Base-by-base conservation (phyloP, 2,797 vertebrate species). In the Coendou prehensilis region DNA sequence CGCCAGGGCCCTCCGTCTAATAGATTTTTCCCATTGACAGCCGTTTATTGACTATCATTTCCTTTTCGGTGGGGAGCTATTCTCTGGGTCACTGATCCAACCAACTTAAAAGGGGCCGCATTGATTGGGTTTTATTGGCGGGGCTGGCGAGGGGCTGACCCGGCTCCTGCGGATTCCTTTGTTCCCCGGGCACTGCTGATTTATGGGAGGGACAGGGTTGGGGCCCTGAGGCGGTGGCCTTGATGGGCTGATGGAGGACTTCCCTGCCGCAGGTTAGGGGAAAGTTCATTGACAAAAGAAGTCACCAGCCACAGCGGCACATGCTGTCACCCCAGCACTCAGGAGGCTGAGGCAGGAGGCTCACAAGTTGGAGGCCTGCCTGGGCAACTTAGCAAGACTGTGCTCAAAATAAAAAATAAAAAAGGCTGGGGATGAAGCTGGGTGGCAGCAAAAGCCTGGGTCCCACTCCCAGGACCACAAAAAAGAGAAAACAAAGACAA, bases 21-120 rank as follows among this genome's bases (percentile, higher is more conserved):
- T 99, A 98, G 98, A 98, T 98, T 98, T 98, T 98, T 98, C 98
- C 98, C 98, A 98, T 99, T 98, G 99, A 99, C 98, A 98, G 98
- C 98, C 20, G 97, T 98, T 99, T 99, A 99, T 98, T 98, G 98
- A 98, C 98, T 98, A 99, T 99, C 99, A 99, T 99, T 99, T 99
- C 99, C 99, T 99, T 98, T 98, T 85, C 98, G 98, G 98, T 98
- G 97, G 99, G 99, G 99, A 99, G 98, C 98, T 98, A 99, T 99
- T 99, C 99, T 99, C 99, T 99, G 99, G 99, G 99, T 99, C 99
- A 99, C 98, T 98, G 99, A 99, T 99, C 98, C 98, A 98, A 98
- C 98, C 98, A 98, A 99, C 98, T 98, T 99, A 98, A 98, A 99
- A 99, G 98, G 98, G 98, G 93, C 97, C 98, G 97, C 98, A 98